Percentiles rank a stretch among this genome's conserved stretches.
Evolutionary conservation across 2,113 vertebrate species (phyloP).

Genomic region (Agelaius phoeniceus): DNA sequence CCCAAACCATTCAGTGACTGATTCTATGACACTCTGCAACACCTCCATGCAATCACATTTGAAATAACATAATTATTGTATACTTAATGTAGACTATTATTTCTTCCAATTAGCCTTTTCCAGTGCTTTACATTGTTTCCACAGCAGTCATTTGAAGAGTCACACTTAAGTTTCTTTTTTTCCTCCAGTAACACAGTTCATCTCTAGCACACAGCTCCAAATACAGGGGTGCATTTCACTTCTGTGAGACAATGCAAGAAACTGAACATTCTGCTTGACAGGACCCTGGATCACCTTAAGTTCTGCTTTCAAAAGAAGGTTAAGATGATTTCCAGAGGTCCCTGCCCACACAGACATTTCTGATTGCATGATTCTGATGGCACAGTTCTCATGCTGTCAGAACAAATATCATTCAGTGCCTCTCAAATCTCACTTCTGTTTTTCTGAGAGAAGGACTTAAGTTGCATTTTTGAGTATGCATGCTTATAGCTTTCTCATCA

Average conservation of each 20-base stretch:
- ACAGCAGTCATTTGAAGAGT: background rate
- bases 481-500: background rate
- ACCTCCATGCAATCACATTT: background rate
- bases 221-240: background rate
- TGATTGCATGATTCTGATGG: background rate
- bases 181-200: background rate
- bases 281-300: background rate
- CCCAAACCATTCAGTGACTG: background rate
- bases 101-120: background rate
- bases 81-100: background rate
- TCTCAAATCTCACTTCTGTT: background rate
- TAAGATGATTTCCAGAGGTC: background rate
- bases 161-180: background rate
- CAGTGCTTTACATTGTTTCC: accelerated
- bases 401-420: background rate
- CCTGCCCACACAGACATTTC: background rate
- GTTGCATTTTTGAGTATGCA: background rate
- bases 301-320: background rate
- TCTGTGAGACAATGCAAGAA: background rate
- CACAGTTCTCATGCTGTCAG: background rate
- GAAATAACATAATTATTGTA: background rate
- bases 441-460: background rate
- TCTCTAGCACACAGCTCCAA: background rate
- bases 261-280: background rate
- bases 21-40: background rate